Evolutionary conservation across 2,888 invertebrate genomes (phyloP), one percentile per base, ranked within the genome.

Genomic region (Panopea generosa): DNA sequence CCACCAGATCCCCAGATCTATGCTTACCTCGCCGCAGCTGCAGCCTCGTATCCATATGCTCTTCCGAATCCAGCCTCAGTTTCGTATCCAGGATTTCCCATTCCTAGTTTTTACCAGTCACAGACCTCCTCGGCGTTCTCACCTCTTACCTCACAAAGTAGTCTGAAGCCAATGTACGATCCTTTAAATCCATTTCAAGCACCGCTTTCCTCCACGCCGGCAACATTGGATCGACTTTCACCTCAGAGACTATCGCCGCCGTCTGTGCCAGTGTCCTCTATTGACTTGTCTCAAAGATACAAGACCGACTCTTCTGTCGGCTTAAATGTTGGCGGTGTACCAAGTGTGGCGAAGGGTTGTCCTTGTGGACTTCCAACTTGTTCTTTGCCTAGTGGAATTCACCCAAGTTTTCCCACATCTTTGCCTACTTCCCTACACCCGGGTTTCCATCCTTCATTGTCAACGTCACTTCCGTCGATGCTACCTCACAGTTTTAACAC

Each of bases 1-100:
- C 87, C 97, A 16, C 86, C 97, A 0, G 98, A 99, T 90, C 98
- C 98, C 0, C 96, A 97, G 0, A 95, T 99, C 88, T 98, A 98
- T 2, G 92, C 93, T 55, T 98, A 98, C 1, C 96, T 97, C 47
- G 95, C 98, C 14, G 94, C 97, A 1, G 98, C 98, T 90, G 97
- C 98, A 0, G 87, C 90, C 29, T 83, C 86, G 43, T 89, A 89
- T 73, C 88, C 88, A 27, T 87, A 86, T 66, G 82, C 78, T 24
- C 68, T 84, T n/a, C 79, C 79, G 20, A 80, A 83, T 57, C 82
- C 79, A 66, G 78, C 78, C 33, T 49, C 85, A n/a, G 61, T 80
- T 27, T 74, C 81, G 22, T 84, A 83, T 43, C 77, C 83, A 20
- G 68, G 77, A 52, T 72, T 84, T 38, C 76, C 82, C 11, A 74